Conservation (phyloP, 2,113 vertebrate genomes). For the Chaenogobius annularis region DNA sequence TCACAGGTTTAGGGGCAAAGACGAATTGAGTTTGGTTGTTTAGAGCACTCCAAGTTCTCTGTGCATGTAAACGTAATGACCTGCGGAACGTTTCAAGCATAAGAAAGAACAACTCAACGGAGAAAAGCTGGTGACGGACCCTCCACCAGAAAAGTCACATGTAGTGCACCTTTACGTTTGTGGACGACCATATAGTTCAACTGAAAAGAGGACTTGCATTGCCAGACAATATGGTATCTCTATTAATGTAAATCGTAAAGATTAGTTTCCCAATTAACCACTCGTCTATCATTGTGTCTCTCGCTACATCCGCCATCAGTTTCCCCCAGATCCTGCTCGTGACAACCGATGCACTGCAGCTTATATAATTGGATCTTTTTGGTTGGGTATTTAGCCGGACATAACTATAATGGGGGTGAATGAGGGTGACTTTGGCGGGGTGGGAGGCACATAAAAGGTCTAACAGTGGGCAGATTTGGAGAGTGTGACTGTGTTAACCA, state of each 20-base stretch:
- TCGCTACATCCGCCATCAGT: slow-evolving; percentile 59
- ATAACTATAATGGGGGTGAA: slow-evolving; percentile 29
- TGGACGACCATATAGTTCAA: no score
- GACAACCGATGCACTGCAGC: slow-evolving; percentile 39
- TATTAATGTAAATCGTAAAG: slow-evolving; percentile 49
- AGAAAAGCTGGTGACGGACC: no score
- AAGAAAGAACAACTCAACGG: no score
- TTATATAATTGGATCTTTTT: slow-evolving; percentile 65
- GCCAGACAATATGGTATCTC: slow-evolving; percentile 13
- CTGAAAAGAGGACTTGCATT: no score
- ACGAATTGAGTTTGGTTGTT: no score
- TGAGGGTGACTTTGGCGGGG: slow-evolving; percentile 13
- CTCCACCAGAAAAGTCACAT: background rate
- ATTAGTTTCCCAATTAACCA: slow-evolving; percentile 51
- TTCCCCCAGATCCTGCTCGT: slow-evolving; percentile 46
- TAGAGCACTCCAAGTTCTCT: no score
- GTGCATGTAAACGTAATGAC: no score
- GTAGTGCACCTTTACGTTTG: background rate
- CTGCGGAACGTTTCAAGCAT: no score
- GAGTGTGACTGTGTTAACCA: slow-evolving; percentile 48
- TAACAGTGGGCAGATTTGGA: slow-evolving; percentile 42
- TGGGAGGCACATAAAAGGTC: slow-evolving; percentile 70
- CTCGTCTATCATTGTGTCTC: slow-evolving; percentile 62
- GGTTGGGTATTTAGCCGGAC: slow-evolving; percentile 51
- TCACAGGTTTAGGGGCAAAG: no score